A percentile compares a stretch with the other conserved stretches of the same genome.
Conservation (phyloP, 2,888 invertebrate genomes). For the Neocrepidodera transversa region DNA sequence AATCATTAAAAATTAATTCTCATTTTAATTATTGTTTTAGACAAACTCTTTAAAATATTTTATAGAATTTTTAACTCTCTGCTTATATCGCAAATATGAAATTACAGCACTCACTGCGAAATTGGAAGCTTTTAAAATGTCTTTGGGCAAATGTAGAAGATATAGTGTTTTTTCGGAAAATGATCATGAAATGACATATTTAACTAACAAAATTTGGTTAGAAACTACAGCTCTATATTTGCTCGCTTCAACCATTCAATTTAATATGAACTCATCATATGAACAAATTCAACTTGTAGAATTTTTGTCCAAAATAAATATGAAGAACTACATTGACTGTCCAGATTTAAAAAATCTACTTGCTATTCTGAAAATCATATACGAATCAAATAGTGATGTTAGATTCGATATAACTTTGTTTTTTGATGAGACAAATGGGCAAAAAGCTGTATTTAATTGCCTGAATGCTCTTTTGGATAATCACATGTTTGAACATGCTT, state of each 20-base stretch:
- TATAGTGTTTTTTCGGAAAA: slow-evolving; percentile 49
- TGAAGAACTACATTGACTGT: slow-evolving; percentile 64
- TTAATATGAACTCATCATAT: slow-evolving; percentile 69
- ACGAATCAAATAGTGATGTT: slow-evolving; percentile 55
- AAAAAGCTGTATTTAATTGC: slow-evolving; percentile 64
- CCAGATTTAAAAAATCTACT: slow-evolving; percentile 60
- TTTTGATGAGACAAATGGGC: slow-evolving; percentile 52
- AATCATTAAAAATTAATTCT: no score
- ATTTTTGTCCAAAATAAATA: slow-evolving; percentile 65
- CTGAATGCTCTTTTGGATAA: slow-evolving; percentile 63
- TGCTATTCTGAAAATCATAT: slow-evolving; percentile 46
- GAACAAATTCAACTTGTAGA: slow-evolving; percentile 71
- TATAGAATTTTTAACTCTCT: slow-evolving; percentile 52
- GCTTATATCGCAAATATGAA: slow-evolving; percentile 52
- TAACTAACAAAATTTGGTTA: slow-evolving; percentile 65
- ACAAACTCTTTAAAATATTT: slow-evolving; percentile 67
- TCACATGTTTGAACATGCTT: slow-evolving; percentile 65
- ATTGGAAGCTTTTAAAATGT: slow-evolving; percentile 57
- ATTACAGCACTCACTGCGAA: slow-evolving; percentile 48
- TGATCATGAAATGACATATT: slow-evolving; percentile 61
- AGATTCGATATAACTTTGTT: slow-evolving; percentile 62
- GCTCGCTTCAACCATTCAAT: slow-evolving; percentile 67
- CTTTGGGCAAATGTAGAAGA: slow-evolving; percentile 49
- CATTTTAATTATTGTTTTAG: slow-evolving; percentile 58
- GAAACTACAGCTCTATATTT: slow-evolving; percentile 67